Base-by-base conservation (phyloP, 2,797 vertebrate species). In the Aselliscus stoliczkanus region DNA sequence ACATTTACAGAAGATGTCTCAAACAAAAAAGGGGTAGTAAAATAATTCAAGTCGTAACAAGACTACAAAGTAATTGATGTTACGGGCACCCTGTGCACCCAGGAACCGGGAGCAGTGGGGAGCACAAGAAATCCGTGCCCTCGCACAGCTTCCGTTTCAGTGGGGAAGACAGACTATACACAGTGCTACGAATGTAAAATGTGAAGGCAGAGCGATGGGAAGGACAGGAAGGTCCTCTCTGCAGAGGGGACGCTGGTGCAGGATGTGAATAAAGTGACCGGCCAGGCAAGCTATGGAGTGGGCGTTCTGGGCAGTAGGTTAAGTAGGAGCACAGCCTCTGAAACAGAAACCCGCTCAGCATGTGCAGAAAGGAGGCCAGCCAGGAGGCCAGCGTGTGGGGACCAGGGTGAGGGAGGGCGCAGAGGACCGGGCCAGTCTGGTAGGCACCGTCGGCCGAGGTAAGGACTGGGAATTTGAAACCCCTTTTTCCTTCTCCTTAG, bases 241-340 rank as follows among this genome's bases (percentile, higher is more conserved):
- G 4, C 12, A 23, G 90, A n/a, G 21, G 11, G 42, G 50, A 29
- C 52, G 0, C 4, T 1, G 31, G 34, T 4, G 2, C 34, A 18
- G 50, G 27, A 34, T 67, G 62, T 73, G 56, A 27, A 10, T 14
- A 7, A 34, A 17, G 37, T 39, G 20, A 1, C 15, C n/a, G 58
- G 84, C 52, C 13, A 0, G 7, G 37, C 18, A 9, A 1, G n/a
- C 8, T 6, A 1, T 0, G n/a, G 56, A 15, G 1, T 1, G 23
- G 25, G 70, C 70, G 39, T 70, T 31, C 83, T 18, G 2, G 4
- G 25, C 47, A 39, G 54, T 5, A 1, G 73, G 18, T 50, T 64
- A n/a, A 7, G 0, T 7, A 54, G 2, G 23, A 4, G 6, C 47
- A 7, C 3, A 82, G 39, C 64, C 12, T 80, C 65, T 42, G 50